Evolutionary conservation across 2,797 vertebrate genomes (phyloP).

Genomic region (Rhadinocentrus ornatus): DNA sequence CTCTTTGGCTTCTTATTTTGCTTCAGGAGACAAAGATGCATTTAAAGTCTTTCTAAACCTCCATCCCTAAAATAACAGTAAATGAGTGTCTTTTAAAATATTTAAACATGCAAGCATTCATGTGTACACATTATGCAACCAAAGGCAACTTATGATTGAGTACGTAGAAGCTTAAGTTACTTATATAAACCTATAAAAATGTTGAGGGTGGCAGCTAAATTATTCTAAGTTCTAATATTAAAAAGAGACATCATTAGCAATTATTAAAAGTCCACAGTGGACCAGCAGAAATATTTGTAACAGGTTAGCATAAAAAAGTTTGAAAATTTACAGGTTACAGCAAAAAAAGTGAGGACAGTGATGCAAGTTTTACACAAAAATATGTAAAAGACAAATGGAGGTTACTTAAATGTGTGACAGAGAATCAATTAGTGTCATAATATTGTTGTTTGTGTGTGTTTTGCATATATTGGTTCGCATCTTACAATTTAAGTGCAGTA

Average conservation of each 20-base stretch:
- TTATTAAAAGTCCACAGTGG: background rate
- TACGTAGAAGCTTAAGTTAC: background rate
- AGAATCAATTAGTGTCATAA: conserved; percentile 7
- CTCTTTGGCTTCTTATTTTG: conserved; percentile 1
- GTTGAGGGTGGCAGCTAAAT: conserved; percentile 1
- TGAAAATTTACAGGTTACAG: background rate
- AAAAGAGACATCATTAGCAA: conserved; percentile 30
- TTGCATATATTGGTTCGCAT: conserved; percentile 73
- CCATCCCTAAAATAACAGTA: background rate
- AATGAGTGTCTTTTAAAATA: background rate
- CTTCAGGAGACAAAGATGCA: conserved; percentile 1
- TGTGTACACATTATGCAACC: background rate
- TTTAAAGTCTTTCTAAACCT: background rate
- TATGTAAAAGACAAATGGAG: background rate
- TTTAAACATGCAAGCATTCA: background rate
- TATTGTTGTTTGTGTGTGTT: conserved; percentile 17
- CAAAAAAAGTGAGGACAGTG: background rate
- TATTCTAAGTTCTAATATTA: background rate
- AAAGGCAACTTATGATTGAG: background rate
- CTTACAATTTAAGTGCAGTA: conserved; percentile 54
- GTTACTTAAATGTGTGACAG: conserved; percentile 10
- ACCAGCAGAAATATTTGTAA: conserved; percentile 6
- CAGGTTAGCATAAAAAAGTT: conserved; percentile 1
- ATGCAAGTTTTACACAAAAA: background rate
- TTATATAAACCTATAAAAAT: conserved; percentile 4